Evolutionary conservation across 2,797 vertebrate genomes (phyloP).

Genomic region (Orientallactaga sibirica): DNA sequence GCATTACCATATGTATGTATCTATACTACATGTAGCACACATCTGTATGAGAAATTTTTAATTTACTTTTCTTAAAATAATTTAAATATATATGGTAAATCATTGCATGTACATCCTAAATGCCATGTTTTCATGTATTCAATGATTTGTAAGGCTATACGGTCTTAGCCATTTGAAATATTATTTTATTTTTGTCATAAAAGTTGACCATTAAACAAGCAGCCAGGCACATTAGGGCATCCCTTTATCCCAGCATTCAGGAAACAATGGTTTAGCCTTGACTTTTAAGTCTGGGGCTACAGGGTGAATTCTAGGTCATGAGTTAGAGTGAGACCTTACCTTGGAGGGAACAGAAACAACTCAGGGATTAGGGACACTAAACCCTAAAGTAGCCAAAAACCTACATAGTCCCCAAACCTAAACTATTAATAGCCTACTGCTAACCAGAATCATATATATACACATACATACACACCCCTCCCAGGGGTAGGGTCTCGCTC

Average conservation of each 20-base stretch:
- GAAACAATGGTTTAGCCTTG: too few relatives aligned
- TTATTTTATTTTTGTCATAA: background rate
- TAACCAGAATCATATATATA: background rate
- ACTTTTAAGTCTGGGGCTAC: too few relatives aligned
- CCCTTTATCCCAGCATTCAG: too few relatives aligned
- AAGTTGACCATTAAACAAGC: background rate
- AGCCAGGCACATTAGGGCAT: too few relatives aligned
- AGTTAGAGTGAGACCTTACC: too few relatives aligned
- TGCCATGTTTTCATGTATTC: slow-evolving; percentile 14
- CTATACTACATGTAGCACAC: too few relatives aligned
- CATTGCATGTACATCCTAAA: background rate
- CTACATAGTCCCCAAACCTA: background rate
- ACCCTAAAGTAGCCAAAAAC: background rate
- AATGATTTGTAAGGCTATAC: background rate
- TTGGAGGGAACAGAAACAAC: background rate
- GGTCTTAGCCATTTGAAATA: background rate
- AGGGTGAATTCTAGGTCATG: too few relatives aligned
- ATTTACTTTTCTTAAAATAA: slow-evolving; percentile 11
- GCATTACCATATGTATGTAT: background rate
- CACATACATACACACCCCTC: too few relatives aligned
- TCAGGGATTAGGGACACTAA: background rate
- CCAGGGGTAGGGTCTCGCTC: too few relatives aligned
- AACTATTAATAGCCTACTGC: background rate
- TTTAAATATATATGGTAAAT: background rate
- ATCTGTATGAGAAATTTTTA: too few relatives aligned